A percentile compares a stretch with the other conserved stretches of the same genome.
Evolutionary conservation across 2,888 invertebrate species (phyloP).

Genomic region (Pristionchus mayeri): DNA sequence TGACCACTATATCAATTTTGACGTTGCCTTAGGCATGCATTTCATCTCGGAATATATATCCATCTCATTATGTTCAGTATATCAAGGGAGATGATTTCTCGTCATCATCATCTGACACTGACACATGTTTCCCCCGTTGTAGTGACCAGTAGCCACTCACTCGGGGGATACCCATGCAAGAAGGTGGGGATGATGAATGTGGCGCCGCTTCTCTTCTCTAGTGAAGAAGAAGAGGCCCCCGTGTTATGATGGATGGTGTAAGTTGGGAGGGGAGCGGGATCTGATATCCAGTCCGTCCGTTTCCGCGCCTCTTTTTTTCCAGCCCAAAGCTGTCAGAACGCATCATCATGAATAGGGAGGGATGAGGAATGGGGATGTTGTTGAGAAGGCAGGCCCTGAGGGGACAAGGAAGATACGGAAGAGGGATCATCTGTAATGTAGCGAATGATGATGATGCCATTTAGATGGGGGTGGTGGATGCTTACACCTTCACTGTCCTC

Average conservation of each 20-base stretch:
- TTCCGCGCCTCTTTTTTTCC: not conserved
- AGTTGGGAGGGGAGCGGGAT: not conserved
- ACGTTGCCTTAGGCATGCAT: too few species aligned
- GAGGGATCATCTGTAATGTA: not conserved
- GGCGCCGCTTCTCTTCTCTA: not conserved
- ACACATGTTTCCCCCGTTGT: not conserved
- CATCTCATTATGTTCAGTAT: too few species aligned
- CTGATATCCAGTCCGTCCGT: not conserved
- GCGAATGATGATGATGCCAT: not conserved
- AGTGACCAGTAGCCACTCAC: too few species aligned
- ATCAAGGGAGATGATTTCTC: too few species aligned
- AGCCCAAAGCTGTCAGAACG: not conserved
- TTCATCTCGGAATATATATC: too few species aligned
- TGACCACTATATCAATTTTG: too few species aligned
- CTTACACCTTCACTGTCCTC: not conserved
- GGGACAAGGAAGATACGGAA: not conserved
- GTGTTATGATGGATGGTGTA: not conserved
- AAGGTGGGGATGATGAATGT: slow-evolving; percentile 23
- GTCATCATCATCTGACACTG: not conserved
- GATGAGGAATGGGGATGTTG: not conserved
- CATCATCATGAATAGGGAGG: not conserved
- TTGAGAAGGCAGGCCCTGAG: not conserved
- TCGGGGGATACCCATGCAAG: not conserved
- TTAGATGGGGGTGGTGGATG: not conserved
- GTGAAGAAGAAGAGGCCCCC: not conserved